Percentiles rank a stretch among this genome's conserved stretches.
Evolutionary conservation across 2,113 vertebrate genomes (phyloP).

Genomic region (Tetraodon nigroviridis): DNA sequence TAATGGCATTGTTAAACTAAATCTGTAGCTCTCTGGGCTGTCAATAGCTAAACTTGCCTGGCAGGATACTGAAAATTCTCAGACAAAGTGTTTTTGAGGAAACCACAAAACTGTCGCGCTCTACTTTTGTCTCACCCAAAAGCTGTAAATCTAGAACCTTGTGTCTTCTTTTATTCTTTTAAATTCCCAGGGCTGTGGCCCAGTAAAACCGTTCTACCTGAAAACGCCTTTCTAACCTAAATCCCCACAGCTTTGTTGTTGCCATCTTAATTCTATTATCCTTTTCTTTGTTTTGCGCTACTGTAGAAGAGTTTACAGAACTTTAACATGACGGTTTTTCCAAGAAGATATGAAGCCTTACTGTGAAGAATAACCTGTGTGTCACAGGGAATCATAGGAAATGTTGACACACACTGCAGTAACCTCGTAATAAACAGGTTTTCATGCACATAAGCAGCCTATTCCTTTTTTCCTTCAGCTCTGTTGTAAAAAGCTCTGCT

Average conservation of each 20-base stretch:
- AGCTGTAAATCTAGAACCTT: constrained; percentile 3
- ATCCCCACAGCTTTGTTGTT: constrained; percentile 37
- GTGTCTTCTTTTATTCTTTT: constrained; percentile 2
- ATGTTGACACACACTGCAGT: background rate
- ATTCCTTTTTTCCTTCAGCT: too few relatives aligned
- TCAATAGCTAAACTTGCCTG: too few relatives aligned
- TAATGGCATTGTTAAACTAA: background rate
- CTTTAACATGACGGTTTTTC: background rate
- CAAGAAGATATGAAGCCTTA: background rate
- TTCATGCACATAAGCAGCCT: background rate
- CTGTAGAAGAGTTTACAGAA: background rate
- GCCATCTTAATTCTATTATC: background rate
- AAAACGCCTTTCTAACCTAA: constrained; percentile 48
- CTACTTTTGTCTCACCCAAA: constrained; percentile 1
- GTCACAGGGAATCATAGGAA: background rate
- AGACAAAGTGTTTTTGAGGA: background rate
- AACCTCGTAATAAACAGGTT: background rate
- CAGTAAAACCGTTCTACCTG: constrained; percentile 43
- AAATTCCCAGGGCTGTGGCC: constrained; percentile 38
- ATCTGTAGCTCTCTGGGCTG: too few relatives aligned
- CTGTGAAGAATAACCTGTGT: background rate
- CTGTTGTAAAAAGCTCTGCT: too few relatives aligned
- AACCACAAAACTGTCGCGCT: background rate
- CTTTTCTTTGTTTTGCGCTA: background rate
- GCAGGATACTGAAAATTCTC: background rate